Evolutionary conservation across 2,888 invertebrate genomes (phyloP), one percentile per base, ranked within the genome.

Genomic region (Drosophila cracens): DNA sequence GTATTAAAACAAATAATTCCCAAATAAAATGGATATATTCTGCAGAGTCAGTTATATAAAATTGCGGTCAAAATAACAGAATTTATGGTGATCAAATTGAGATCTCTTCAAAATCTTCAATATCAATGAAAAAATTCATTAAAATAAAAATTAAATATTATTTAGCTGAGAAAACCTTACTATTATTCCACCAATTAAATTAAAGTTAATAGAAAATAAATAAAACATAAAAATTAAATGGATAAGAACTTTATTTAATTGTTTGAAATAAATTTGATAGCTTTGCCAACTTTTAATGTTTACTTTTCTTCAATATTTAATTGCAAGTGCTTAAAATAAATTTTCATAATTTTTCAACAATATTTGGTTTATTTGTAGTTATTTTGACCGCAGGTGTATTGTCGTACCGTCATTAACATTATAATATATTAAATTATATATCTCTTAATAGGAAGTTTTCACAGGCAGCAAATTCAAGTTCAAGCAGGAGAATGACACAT

Each of bases 381-480:
- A 25, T 25, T 46, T 46, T 46, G 25, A 46, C 25, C 7, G 16
- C 46, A 46, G 7, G 7, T 16, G 21, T 25, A 46, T 16, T 4
- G 38, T 18, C 18, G 38, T 29, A 8, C 6, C 33, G 2, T 43
- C 21, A 62, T 34, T 31, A 29, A 31, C 54, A 18, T 43, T 36
- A 18, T 33, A 4, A 51, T 52, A 34, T 25, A 29, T 31, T 2
- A 27, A 25, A n/a, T 56, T 11, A 10, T 38, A 43, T 16, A 51
- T 56, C 36, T 25, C 21, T 11, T 56, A 25, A 57, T 64, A 98
- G 97, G 99, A 99, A 95, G 94, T 99, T 59, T 99, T 99, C 94
- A 95, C 97, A 76, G 98, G 99, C 81, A 96, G 98, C 69, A 99
- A 99, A 94, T 99, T 97, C 93, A 99, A 99, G 94, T 97, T 99